Evolutionary conservation across 92 coral and sea anemone genomes (phyloP).

Genomic region (Galaxea fascicularis): DNA sequence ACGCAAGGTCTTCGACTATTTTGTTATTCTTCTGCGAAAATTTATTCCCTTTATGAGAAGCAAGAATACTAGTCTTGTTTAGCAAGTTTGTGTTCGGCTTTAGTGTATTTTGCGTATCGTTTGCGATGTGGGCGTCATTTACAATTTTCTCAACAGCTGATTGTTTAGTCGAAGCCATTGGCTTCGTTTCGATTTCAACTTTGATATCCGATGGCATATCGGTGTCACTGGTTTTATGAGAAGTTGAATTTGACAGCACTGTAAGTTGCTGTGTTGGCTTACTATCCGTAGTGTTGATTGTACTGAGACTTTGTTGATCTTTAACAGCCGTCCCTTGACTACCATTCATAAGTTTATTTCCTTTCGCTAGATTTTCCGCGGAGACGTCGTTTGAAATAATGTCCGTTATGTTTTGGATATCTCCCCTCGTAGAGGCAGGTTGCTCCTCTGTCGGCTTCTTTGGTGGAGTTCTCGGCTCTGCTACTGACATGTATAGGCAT

Average conservation of each 20-base stretch:
- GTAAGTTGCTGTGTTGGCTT: neutral
- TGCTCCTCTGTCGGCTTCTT: neutral
- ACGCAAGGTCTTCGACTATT: neutral
- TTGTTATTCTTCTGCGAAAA: neutral
- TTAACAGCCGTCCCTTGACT: neutral
- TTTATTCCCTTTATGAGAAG: neutral
- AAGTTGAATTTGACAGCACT: neutral
- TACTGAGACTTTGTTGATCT: neutral
- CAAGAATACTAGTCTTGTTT: slow-evolving; percentile 2
- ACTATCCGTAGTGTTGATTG: neutral
- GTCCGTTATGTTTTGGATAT: slow-evolving; percentile 25
- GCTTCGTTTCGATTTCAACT: slow-evolving; percentile 5
- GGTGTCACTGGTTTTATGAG: neutral
- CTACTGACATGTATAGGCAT: slow-evolving; percentile 78
- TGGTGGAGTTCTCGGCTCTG: slow-evolving; percentile 13
- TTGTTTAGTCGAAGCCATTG: neutral
- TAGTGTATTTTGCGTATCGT: neutral
- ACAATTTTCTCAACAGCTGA: neutral
- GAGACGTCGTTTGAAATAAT: slow-evolving; percentile 42
- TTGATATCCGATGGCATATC: neutral
- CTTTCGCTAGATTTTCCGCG: slow-evolving; percentile 15
- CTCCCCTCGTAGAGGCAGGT: neutral
- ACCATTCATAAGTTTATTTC: neutral
- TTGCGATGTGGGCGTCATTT: neutral
- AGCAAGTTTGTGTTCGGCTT: slow-evolving; percentile 4